Base-by-base conservation (phyloP, 92 coral and sea anemone species). In the Zoanthus solanderi region DNA sequence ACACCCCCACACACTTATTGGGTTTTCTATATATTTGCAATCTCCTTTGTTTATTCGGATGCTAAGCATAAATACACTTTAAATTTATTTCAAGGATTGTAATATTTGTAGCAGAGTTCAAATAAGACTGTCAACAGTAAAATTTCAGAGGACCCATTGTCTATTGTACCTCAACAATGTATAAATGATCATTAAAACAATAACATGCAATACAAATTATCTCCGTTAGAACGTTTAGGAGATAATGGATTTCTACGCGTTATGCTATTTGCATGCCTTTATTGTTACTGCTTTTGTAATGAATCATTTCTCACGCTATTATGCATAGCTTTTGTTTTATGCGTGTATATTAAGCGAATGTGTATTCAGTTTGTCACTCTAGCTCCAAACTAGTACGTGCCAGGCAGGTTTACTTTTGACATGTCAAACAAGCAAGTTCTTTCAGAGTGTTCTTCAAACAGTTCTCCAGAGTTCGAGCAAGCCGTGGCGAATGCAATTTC, bases 331-430 rank as follows among this genome's bases (percentile, higher is more conserved):
- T 31, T 71, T 71, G 75, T 71, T 71, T 71, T 71, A 37, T 37
- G 42, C 42, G 42, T 37, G 42, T 37, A 1, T 37, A 37, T 37
- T 37, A 37, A 37, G 42, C 1, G 23, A 53, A 16, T 17, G 16
- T 74, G 54, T 13, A 46, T 74, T 74, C 17, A 74, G 54, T 74
- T 45, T 77, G 47, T 77, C 28, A 54, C 45, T 31, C 83, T 77
- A 77, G 83, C 67, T 77, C 68, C 83, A 56, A 77, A 54, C 83
- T 54, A 57, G 69, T 53, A 31, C 48, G 83, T 13, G 9, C 69
- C 69, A 56, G 68, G 83, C 83, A 29, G 83, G 23, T 77, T 77
- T 23, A 77, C 67, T 76, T 76, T n/a, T 23, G 17, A 52, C 9
- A 76, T 76, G 80, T 44, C 80, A 13, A 76, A 48, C 61, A 10